These are phyloP conservation scores for Gandaritis pyraliata DNA, from an alignment of 2,888 invertebrate species.

Conservation along the genomic window DNA sequence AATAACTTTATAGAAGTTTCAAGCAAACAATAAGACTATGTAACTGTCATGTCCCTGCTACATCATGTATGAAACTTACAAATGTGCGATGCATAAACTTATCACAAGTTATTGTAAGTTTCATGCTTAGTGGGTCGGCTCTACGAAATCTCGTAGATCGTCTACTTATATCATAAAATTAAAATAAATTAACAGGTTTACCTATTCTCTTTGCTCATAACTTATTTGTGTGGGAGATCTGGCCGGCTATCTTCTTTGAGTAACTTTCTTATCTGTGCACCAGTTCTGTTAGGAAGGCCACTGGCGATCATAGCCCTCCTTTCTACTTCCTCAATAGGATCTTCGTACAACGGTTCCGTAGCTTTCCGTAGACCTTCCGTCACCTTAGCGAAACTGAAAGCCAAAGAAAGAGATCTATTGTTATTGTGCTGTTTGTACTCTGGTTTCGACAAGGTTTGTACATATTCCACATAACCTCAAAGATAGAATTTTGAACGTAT, in stretches of 20 bases:
- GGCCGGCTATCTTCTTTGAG: slow-evolving; percentile 57
- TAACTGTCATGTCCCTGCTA: no score
- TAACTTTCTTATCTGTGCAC: slow-evolving; percentile 54
- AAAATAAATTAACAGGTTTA: slow-evolving; percentile 42
- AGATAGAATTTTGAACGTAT: slow-evolving; percentile 9
- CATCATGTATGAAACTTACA: no score
- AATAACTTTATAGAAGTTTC: no score
- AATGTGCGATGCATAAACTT: no score
- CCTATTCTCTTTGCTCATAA: slow-evolving; percentile 62
- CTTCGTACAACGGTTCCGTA: slow-evolving; percentile 63
- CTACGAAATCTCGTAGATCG: no score
- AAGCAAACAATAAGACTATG: no score
- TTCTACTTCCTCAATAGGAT: slow-evolving; percentile 74
- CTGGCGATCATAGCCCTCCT: slow-evolving; percentile 69
- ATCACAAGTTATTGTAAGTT: no score
- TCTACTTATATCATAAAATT: slow-evolving; percentile 27
- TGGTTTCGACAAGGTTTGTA: no score
- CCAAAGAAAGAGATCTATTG: slow-evolving; percentile 9
- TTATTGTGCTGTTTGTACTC: no score
- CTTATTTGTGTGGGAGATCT: slow-evolving; percentile 62
- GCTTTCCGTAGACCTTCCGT: slow-evolving; percentile 61
- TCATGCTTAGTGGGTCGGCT: no score
- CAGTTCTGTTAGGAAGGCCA: slow-evolving; percentile 59
- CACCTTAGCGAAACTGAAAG: slow-evolving; percentile 59
- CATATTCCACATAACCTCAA: slow-evolving; percentile 46